Evolutionary conservation across 2,113 vertebrate species (phyloP).

Genomic region (Zootoca vivipara): DNA sequence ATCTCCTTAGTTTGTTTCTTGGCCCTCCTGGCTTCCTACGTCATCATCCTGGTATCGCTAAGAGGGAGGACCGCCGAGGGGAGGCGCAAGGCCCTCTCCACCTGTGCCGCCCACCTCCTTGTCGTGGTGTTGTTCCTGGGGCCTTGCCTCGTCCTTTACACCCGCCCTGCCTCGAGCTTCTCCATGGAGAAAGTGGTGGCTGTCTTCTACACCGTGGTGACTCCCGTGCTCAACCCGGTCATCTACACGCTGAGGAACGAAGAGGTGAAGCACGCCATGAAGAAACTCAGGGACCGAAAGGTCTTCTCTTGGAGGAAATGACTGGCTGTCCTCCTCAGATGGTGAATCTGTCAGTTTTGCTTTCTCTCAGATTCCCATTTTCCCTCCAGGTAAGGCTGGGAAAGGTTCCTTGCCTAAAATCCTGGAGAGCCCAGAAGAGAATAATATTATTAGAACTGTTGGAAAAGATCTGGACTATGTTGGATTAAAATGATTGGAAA

Average conservation of each 20-base stretch:
- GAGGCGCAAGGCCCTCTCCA: constrained; percentile 68
- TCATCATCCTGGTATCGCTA: constrained; percentile 64
- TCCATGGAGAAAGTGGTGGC: constrained; percentile 64
- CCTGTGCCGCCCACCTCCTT: constrained; percentile 66
- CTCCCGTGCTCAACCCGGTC: constrained; percentile 68
- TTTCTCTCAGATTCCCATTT: too few species aligned
- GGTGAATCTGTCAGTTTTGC: background rate
- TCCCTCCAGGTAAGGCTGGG: too few species aligned
- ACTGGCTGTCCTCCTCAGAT: background rate
- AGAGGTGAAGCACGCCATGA: constrained; percentile 67
- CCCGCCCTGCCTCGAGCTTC: constrained; percentile 54
- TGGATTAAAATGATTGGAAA: too few species aligned
- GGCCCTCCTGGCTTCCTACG: constrained; percentile 64
- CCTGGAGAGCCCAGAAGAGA: too few species aligned
- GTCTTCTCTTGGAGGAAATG: constrained; percentile 16
- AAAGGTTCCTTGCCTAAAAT: too few species aligned
- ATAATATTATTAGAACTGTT: too few species aligned
- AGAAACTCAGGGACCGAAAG: constrained; percentile 47
- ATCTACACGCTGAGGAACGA: constrained; percentile 71
- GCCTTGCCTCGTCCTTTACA: constrained; percentile 65
- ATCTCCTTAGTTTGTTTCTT: constrained; percentile 67
- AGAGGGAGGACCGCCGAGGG: constrained; percentile 57
- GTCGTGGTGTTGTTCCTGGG: constrained; percentile 69
- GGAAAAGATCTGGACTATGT: too few species aligned
- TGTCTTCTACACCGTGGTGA: constrained; percentile 67